Evolutionary conservation across 2,113 vertebrate species (phyloP).

Genomic region (Carettochelys insculpta): DNA sequence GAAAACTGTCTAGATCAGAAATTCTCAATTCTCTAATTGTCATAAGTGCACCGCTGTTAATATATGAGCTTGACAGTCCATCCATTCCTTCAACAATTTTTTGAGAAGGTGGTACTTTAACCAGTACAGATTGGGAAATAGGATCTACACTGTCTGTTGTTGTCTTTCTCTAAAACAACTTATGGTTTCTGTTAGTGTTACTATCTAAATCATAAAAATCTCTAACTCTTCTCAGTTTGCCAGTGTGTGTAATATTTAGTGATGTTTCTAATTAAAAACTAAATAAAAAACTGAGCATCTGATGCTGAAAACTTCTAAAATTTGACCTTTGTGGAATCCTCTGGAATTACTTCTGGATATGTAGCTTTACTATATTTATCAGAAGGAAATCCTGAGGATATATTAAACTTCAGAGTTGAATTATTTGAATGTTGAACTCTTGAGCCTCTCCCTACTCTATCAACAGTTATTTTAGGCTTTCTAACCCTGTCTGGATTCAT

Average conservation of each 20-base stretch:
- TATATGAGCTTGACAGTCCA: background rate
- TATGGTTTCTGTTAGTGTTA: background rate
- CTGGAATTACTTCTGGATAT: slow-evolving; percentile 13
- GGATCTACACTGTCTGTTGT: background rate
- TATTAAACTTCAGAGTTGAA: slow-evolving; percentile 50
- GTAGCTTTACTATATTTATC: slow-evolving; percentile 45
- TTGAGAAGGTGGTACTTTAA: background rate
- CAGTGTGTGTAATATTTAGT: background rate
- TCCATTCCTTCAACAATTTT: background rate
- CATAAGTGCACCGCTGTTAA: background rate
- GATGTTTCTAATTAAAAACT: background rate
- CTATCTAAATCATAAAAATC: background rate
- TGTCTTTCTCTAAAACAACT: background rate
- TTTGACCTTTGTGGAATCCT: slow-evolving; percentile 12
- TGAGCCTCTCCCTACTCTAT: slow-evolving; percentile 13
- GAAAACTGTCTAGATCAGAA: background rate
- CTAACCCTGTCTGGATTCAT: background rate
- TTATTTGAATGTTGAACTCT: slow-evolving; percentile 14
- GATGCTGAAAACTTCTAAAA: slow-evolving; percentile 19
- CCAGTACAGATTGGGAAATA: background rate
- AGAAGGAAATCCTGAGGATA: slow-evolving; percentile 66
- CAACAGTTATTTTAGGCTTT: slow-evolving; percentile 41
- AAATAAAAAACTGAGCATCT: background rate
- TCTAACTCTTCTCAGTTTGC: background rate
- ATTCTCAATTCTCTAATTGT: background rate